Evolutionary conservation across 1,140 invertebrate species (phyloP).

Genomic region (Zaprionus tsacasi): DNA sequence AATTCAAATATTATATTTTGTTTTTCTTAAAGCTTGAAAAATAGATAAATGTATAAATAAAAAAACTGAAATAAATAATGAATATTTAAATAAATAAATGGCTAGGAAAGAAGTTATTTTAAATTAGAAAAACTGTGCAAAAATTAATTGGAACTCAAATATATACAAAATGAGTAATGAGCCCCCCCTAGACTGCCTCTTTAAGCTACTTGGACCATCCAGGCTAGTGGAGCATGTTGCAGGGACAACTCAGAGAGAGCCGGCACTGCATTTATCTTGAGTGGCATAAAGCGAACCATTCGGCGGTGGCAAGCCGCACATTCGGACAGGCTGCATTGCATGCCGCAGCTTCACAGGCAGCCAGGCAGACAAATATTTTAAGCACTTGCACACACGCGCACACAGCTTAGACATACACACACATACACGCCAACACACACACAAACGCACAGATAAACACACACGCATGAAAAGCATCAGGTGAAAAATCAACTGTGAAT

Average conservation of each 20-base stretch:
- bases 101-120: not conserved
- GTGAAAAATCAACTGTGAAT: slow-evolving; percentile 83
- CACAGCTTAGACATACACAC: slow-evolving; percentile 6
- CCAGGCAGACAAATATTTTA: slow-evolving; percentile 74
- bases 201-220: not conserved
- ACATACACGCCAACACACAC: slow-evolving; percentile 26
- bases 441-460: slow-evolving; percentile 22
- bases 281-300: slow-evolving; percentile 38
- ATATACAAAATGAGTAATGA: not conserved
- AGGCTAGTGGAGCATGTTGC: not conserved
- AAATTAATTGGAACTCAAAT: not conserved
- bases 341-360: slow-evolving; percentile 39
- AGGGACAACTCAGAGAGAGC: not conserved
- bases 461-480: slow-evolving; percentile 70
- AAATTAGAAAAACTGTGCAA: not conserved
- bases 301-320: slow-evolving; percentile 45
- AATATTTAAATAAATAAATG: too few relatives aligned
- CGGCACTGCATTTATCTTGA: slow-evolving; percentile 57
- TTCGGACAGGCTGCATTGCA: slow-evolving; percentile 33
- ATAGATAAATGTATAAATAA: too few relatives aligned
- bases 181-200: not conserved
- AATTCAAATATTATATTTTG: not conserved
- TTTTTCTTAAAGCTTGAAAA: too few relatives aligned
- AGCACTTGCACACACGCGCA: slow-evolving; percentile 52
- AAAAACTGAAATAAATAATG: too few relatives aligned